Conservation (phyloP, 1,140 invertebrate genomes). For the Anastrepha obliqua region DNA sequence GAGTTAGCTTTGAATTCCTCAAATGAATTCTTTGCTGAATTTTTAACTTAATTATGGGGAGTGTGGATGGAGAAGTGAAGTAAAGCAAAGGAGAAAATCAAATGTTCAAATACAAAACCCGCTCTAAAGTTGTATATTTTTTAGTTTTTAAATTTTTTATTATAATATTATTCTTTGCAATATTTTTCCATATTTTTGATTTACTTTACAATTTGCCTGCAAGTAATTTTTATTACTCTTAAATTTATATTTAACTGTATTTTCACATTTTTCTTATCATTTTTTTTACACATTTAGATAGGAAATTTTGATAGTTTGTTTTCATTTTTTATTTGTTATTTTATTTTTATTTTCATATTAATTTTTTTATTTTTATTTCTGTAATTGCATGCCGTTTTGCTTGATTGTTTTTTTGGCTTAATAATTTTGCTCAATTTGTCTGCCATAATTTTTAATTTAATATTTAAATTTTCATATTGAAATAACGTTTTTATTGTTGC, state of each 20-base stretch:
- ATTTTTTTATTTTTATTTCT: background rate
- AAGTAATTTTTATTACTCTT: background rate
- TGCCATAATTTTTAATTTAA: background rate
- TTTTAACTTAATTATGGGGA: slow-evolving; percentile 32
- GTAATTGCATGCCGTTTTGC: background rate
- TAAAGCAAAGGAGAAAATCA: background rate
- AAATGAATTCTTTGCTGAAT: background rate
- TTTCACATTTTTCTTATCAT: background rate
- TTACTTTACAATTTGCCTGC: background rate
- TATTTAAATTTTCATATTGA: background rate
- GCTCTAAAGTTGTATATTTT: slow-evolving; percentile 33
- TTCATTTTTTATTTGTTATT: background rate
- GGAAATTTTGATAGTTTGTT: slow-evolving; percentile 25
- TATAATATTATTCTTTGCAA: background rate
- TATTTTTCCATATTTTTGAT: background rate
- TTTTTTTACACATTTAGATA: slow-evolving; percentile 41
- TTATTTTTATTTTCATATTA: background rate
- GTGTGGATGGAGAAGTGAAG: background rate
- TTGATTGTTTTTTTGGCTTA: slow-evolving; percentile 4
- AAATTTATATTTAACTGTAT: slow-evolving; percentile 1
- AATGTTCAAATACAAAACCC: slow-evolving; percentile 46
- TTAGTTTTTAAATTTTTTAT: background rate
- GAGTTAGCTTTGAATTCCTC: background rate
- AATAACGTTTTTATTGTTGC: slow-evolving; percentile 19
- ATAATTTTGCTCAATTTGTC: background rate